phyloP scores from a whole-genome alignment of 1,140 invertebrate genomes.

The Halyomorpha halys region DNA sequence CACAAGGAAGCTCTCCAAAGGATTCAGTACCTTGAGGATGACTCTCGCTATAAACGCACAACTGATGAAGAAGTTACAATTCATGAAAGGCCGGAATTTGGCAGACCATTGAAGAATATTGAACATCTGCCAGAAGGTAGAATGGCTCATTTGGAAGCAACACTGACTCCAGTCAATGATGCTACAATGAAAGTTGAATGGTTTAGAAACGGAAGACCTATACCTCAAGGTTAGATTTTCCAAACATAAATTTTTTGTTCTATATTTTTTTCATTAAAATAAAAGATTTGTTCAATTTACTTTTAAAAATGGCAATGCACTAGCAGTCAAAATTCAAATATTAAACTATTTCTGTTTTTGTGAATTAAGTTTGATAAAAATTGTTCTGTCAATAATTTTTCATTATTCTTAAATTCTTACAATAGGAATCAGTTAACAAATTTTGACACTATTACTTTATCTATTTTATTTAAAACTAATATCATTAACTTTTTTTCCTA shows the following conservation, averaged over 20 bases:
- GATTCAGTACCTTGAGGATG: constrained; percentile 84
- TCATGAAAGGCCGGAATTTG: constrained; percentile 78
- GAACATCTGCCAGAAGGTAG: constrained; percentile 77
- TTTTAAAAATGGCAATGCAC: too few species aligned
- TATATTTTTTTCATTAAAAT: constrained; percentile 15
- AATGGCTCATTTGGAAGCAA: constrained; percentile 88
- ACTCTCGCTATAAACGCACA: constrained; percentile 61
- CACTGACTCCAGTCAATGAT: constrained; percentile 87
- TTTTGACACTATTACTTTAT: too few species aligned
- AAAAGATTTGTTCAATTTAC: background rate
- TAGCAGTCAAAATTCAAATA: too few species aligned
- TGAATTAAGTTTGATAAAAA: too few species aligned
- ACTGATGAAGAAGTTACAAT: constrained; percentile 59
- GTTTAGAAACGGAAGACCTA: constrained; percentile 83
- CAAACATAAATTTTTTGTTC: constrained; percentile 1
- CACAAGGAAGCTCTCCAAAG: constrained; percentile 87
- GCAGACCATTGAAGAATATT: constrained; percentile 72
- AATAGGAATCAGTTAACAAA: too few species aligned
- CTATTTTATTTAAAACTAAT: too few species aligned
- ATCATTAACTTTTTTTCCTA: background rate
- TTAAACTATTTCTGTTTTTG: too few species aligned
- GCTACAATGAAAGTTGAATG: constrained; percentile 92
- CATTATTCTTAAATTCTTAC: too few species aligned
- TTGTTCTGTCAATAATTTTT: too few species aligned
- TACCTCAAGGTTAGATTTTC: constrained; percentile 57